Evolutionary conservation across 2,113 vertebrate genomes (phyloP), one percentile per base, ranked within the genome.

Genomic region (Trichomycterus rosablanca): DNA sequence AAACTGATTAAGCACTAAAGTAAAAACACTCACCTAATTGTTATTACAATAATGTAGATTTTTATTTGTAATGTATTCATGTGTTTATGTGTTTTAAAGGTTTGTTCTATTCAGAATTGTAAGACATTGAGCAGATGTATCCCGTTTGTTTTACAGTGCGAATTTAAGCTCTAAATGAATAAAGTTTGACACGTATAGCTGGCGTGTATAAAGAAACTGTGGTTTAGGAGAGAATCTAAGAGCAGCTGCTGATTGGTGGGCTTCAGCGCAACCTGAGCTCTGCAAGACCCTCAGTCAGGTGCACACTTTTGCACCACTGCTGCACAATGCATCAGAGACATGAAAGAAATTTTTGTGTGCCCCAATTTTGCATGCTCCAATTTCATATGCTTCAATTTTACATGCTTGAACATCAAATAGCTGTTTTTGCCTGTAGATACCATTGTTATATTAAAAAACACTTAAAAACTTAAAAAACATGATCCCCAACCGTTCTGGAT

Each of bases 221-320:
- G 67, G 57, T 74, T 64, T 9, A 10, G 52, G 61, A 39, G 19
- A 63, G 57, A 66, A 34, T 37, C 14, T n/a, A 39, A 50, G 45
- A 37, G 35, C 20, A 14, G 5, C 30, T 32, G 56, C 50, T 73
- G 49, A 67, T 78, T 26, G 62, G 78, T 67, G 72, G 73, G 77
- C 67, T 78, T 73, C 64, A 73, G 67, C 72, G 39, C 10, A 20
- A 24, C 26, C 19, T 18, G 28, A 28, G 26, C 7, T 11, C 15
- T 43, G 65, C 74, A 80, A 59, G 78, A 79, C 73, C 78, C 71
- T 72, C 0, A n/a, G 1, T 19, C 64, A 26, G 39, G 23, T 81
- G 82, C 80, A 82, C 51, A 34, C 22, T 63, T 77, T 56, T 84
- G 81, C 82, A 79, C 39, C 22, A 2, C 52, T 67, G 30, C 57